Evolutionary conservation across 1,140 invertebrate genomes (phyloP).

Genomic region (Laupala kohalensis): DNA sequence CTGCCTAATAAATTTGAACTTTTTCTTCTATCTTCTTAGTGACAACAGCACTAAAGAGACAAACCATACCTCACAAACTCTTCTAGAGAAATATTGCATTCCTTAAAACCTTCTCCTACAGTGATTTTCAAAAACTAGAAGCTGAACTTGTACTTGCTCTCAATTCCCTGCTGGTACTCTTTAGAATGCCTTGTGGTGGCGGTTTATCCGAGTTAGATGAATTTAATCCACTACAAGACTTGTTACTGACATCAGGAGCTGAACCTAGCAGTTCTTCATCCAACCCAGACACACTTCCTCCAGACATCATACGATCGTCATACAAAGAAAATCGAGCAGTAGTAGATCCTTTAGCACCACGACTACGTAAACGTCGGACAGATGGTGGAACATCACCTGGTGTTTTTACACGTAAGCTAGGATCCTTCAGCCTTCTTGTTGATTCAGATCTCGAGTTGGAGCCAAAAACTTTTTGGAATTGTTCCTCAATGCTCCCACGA

Average conservation of each 20-base stretch:
- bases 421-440: slow-evolving; percentile 49
- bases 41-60: no score
- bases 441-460: slow-evolving; percentile 34
- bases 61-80: no score
- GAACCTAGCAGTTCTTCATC: background rate
- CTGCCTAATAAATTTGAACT: no score
- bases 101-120: no score
- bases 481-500: slow-evolving; percentile 28
- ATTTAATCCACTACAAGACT: background rate
- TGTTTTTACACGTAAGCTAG: slow-evolving; percentile 62
- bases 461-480: slow-evolving; percentile 53
- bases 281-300: background rate
- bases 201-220: background rate
- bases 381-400: slow-evolving; percentile 66
- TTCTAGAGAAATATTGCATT: no score
- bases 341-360: slow-evolving; percentile 28
- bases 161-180: background rate
- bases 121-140: background rate
- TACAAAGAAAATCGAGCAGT: slow-evolving; percentile 60
- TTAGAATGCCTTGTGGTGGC: background rate
- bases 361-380: slow-evolving; percentile 42
- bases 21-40: no score
- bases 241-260: background rate
- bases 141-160: background rate
- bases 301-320: slow-evolving; percentile 72